Base-by-base conservation (phyloP, 2,113 vertebrate species). In the Axis porcinus region DNA sequence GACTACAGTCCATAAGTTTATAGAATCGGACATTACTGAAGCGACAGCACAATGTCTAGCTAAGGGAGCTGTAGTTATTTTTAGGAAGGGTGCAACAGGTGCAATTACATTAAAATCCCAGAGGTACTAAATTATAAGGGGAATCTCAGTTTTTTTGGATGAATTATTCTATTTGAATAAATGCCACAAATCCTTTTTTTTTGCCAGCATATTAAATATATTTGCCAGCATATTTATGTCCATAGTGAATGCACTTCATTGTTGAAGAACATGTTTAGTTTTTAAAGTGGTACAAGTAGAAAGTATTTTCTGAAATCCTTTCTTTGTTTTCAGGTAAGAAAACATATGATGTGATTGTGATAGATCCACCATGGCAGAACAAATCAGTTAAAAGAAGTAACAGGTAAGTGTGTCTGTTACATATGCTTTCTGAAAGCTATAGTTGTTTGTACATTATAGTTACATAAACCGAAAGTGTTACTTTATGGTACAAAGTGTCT, bases 321-420 rank as follows among this genome's bases (percentile, higher is more conserved):
- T 94, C 85, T 98, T 89, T 67, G 50, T 95, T 98, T 93, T 50
- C 97, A 99, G 99, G 98, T 93, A 98, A 98, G 97, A 99, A 98
- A 88, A 99, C 97, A 76, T 99, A 99, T 67, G 99, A 99, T 95
- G 96, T 99, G 23, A 99, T 99, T 97, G 99, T 99, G 67, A 98
- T 99, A 45, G 99, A 99, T 98, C 99, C 99, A 86, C 99, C 99
- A 0, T 99, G 99, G 99, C 99, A 99, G 98, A 99, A 99, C 98
- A 99, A 99, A 97, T 99, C 99, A 10, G 99, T 99, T 97, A 99
- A 99, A 98, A 99, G 99, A 98, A 99, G 99, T 98, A 99, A 99
- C 83, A 99, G 99, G 99, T 99, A 97, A 89, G 89, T 92, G 92
- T 6, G 36, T 57, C 43, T 82, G 12, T 86, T 76, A 83, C 54